phyloP scores from a whole-genome alignment of 1,140 invertebrate species.

The Heliconius himera region DNA sequence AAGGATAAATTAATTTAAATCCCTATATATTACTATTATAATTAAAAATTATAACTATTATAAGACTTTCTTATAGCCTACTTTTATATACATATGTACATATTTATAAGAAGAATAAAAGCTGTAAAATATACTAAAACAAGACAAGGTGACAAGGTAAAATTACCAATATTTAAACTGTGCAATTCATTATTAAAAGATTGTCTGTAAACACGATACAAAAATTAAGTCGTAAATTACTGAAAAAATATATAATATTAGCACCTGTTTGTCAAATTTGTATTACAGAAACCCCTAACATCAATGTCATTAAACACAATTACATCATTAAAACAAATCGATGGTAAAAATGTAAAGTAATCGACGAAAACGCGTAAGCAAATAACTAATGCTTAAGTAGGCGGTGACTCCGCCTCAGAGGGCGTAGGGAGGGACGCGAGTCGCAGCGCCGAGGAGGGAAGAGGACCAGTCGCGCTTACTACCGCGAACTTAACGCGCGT shows the following conservation, averaged over 20 bases:
- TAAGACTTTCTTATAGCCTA: no score
- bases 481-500: constrained; percentile 68
- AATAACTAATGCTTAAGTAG: constrained; percentile 47
- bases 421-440: constrained; percentile 70
- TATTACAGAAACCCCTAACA: constrained; percentile 8
- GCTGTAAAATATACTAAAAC: background rate
- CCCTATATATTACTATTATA: no score
- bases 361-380: constrained; percentile 57
- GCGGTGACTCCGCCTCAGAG: constrained; percentile 63
- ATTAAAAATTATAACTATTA: no score
- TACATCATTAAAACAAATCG: constrained; percentile 69
- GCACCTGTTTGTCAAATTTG: constrained; percentile 12
- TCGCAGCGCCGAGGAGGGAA: constrained; percentile 56
- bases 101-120: no score
- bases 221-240: background rate
- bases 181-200: background rate
- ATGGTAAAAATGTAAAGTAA: constrained; percentile 44
- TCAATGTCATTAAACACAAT: constrained; percentile 65
- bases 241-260: constrained; percentile 1
- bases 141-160: no score
- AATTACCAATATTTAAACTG: background rate
- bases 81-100: no score
- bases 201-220: background rate
- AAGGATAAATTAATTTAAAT: no score
- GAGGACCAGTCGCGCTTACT: constrained; percentile 70